Percentiles rank a stretch among this genome's conserved stretches.
phyloP scores from a whole-genome alignment of 2,888 invertebrate genomes.

The Craniophora ligustri region DNA sequence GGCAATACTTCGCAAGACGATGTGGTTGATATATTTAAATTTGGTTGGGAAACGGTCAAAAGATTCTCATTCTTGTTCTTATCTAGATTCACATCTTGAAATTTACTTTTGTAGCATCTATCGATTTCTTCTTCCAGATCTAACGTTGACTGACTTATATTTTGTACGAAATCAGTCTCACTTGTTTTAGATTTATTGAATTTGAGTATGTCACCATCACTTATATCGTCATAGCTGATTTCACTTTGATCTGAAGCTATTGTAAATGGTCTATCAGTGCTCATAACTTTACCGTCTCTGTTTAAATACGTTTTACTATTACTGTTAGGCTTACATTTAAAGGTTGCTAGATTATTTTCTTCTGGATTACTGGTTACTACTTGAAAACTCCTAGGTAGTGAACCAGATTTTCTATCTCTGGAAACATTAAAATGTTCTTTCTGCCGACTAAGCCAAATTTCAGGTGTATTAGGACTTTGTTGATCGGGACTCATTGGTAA shows the following conservation, averaged over 20 bases:
- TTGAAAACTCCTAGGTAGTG: conserved; percentile 93
- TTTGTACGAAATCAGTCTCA: conserved; percentile 74
- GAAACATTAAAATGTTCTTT: conserved; percentile 91
- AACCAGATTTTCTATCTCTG: conserved; percentile 92
- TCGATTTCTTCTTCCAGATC: conserved; percentile 86
- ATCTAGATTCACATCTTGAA: conserved; percentile 76
- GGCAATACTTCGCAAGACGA: conserved; percentile 88
- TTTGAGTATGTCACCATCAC: conserved; percentile 80
- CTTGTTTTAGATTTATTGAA: conserved; percentile 77
- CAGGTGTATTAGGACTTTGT: conserved; percentile 90
- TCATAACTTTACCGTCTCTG: conserved; percentile 89
- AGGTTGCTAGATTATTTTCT: conserved; percentile 75
- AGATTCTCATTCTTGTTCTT: conserved; percentile 76
- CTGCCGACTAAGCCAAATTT: conserved; percentile 92
- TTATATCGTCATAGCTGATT: conserved; percentile 90
- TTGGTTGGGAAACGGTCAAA: conserved; percentile 76
- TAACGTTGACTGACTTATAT: conserved; percentile 83
- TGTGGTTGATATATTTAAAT: conserved; percentile 85
- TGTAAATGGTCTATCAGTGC: conserved; percentile 90
- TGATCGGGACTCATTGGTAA: conserved; percentile 82
- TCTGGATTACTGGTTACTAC: conserved; percentile 88
- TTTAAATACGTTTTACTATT: conserved; percentile 87
- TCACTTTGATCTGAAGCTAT: conserved; percentile 92
- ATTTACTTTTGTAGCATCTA: conserved; percentile 84
- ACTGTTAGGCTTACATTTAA: conserved; percentile 81